A percentile compares a stretch with the other conserved stretches of the same genome.
These are phyloP conservation scores for Tetraneura akinire DNA, from an alignment of 1,140 invertebrate genomes.

Conservation along the genomic window DNA sequence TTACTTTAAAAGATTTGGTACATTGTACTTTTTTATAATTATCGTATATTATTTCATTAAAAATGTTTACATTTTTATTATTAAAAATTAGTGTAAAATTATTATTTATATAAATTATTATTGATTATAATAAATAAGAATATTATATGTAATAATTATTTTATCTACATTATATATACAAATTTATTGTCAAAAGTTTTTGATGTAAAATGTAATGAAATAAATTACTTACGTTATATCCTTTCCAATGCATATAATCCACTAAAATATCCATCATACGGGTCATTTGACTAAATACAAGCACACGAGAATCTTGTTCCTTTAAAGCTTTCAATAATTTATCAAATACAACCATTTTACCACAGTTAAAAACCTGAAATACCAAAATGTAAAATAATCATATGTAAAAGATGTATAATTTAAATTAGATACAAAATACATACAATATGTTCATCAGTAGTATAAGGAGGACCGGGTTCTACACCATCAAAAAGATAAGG, in stretches of 20 bases:
- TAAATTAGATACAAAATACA: constrained; percentile 19
- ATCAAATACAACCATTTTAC: constrained; percentile 95
- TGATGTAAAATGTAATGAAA: no score
- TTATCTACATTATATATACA: no score
- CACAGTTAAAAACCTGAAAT: constrained; percentile 81
- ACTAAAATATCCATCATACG: constrained; percentile 98
- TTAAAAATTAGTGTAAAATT: no score
- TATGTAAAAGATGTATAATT: constrained; percentile 21
- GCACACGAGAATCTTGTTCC: constrained; percentile 89
- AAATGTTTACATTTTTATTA: no score
- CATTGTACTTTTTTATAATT: no score
- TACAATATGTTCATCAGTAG: constrained; percentile 92
- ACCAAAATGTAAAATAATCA: neutral
- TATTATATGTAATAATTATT: no score
- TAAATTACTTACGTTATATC: constrained; percentile 73
- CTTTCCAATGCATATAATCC: constrained; percentile 95
- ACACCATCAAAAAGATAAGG: constrained; percentile 99
- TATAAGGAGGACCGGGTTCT: constrained; percentile 98
- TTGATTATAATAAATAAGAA: no score
- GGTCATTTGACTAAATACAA: constrained; percentile 99
- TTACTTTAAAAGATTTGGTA: no score
- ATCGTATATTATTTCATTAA: no score
- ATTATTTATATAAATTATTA: no score
- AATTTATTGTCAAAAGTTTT: no score
- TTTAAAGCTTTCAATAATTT: constrained; percentile 91